Conservation (phyloP, 1,140 invertebrate species). For the Caenorhabditis remanei region DNA sequence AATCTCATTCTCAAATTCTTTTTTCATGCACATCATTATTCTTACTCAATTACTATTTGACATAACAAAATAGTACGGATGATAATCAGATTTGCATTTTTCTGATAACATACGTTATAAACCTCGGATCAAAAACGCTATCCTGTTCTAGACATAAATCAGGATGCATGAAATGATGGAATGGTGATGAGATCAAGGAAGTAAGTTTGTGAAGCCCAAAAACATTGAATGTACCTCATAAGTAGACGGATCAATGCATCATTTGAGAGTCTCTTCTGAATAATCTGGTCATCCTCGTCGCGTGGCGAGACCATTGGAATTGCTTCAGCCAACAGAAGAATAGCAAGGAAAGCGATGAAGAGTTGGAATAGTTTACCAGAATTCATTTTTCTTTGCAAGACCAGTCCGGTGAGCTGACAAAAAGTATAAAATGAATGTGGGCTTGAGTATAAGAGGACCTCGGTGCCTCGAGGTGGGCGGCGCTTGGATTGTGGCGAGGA, state of each 20-base stretch:
- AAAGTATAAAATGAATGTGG: constrained; percentile 35
- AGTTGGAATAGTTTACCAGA: constrained; percentile 14
- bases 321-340: constrained; percentile 20
- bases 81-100: not conserved
- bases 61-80: not conserved
- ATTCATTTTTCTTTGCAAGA: not conserved
- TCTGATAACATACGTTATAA: not conserved
- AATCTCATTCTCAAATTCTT: not conserved
- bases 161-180: not conserved
- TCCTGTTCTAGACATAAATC: not conserved
- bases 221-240: constrained; percentile 44
- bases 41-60: too few relatives aligned
- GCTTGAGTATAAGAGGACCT: constrained; percentile 49
- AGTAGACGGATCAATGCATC: constrained; percentile 60
- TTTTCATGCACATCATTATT: not conserved
- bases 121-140: not conserved
- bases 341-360: not conserved
- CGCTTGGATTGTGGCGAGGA: not conserved
- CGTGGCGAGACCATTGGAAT: constrained; percentile 19
- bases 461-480: not conserved
- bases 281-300: constrained; percentile 34
- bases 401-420: constrained; percentile 25
- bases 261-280: constrained; percentile 48
- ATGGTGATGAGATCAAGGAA: constrained; percentile 20
- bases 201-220: constrained; percentile 5